Evolutionary conservation across 1,140 invertebrate genomes (phyloP), one percentile per base, ranked within the genome.

Genomic region (Nautilus pompilius): DNA sequence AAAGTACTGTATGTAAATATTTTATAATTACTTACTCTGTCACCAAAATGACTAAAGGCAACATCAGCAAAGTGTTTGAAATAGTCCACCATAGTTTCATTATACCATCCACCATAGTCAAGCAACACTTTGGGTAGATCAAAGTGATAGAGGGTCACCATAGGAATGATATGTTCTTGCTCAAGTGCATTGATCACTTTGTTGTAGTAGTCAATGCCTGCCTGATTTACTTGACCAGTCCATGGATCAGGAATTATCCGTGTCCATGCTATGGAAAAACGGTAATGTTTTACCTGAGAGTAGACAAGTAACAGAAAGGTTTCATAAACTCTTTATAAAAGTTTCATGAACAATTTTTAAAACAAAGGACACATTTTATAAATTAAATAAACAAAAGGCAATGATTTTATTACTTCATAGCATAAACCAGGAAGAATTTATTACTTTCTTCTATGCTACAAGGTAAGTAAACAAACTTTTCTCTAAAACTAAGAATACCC

Each of bases 61-160:
- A 81, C 54, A n/a, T 75, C 56, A 2, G 85, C 81, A 69, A 85
- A 86, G 24, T 81, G 71, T 32, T 32, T 73, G 65, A 88, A 88
- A 64, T 84, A 84, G 20, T 85, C 75, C 0, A 81, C 71, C 22
- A 86, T 83, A 2, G 79, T 55, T 1, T 78, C 68, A 67, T 87
- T 87, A 0, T 81, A 65, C 84, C 87, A 87, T 0, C 86, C 87
- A 13, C 82, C 84, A 32, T 51, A 33, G n/a, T 82, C 72, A 36
- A 83, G 65, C 0, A 85, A 74, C 4, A 67, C 65, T 59, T 82
- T 77, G 4, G 84, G 81, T 36, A 82, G 71, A 63, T 85, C 84
- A 80, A 82, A 84, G 69, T 86, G 84, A 69, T 82, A 85, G n/a
- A 86, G 61, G 2, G 79, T 87, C 8, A 90, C 88, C 79, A 79